Base-by-base conservation (phyloP, 2,888 invertebrate genomes). In the Tridacna gigas region DNA sequence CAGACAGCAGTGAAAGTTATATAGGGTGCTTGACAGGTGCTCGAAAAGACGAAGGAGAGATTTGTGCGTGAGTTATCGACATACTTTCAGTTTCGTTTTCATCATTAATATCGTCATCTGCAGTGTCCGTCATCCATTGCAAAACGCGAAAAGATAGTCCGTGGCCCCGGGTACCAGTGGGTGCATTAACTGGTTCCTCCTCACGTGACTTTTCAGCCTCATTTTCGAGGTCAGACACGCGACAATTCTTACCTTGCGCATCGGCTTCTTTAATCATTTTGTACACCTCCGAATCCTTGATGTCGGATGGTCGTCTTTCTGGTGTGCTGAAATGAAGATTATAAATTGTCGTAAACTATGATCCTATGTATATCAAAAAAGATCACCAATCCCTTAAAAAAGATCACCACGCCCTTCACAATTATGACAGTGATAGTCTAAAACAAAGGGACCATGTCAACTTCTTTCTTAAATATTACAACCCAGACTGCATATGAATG, bases 211-310 rank as follows among this genome's bases (percentile, higher is more conserved):
- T 26, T 56, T 78, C 71, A 37, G 45, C 45, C 73, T 89, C 89
- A 25, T 80, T 79, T 74, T 82, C 77, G 71, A 78, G 73, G 69
- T 66, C 47, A 45, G 78, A 67, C 79, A 80, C 73, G 18, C 85
- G 83, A 82, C 66, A 74, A 74, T 79, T 77, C 89, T 90, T 90
- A 86, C 90, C 88, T 84, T 89, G 76, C 48, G 91, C 91, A 51
- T 94, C 93, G 18, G 93, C 90, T 56, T 91, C 93, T 45, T 93
- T 93, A 61, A 94, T 91, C 89, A 94, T 92, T 86, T 89, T 91
- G 86, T 92, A 94, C 73, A 90, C 91, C 65, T 90, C 91, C 45
- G 92, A 94, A 77, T 92, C 91, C 65, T 91, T 90, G 56, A 92
- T 90, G 81, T 93, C 93, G 67, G 86, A 83, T 28, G 79, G 71